Evolutionary conservation across 1,140 invertebrate species (phyloP).

Genomic region (Stegodyphus dumicola): DNA sequence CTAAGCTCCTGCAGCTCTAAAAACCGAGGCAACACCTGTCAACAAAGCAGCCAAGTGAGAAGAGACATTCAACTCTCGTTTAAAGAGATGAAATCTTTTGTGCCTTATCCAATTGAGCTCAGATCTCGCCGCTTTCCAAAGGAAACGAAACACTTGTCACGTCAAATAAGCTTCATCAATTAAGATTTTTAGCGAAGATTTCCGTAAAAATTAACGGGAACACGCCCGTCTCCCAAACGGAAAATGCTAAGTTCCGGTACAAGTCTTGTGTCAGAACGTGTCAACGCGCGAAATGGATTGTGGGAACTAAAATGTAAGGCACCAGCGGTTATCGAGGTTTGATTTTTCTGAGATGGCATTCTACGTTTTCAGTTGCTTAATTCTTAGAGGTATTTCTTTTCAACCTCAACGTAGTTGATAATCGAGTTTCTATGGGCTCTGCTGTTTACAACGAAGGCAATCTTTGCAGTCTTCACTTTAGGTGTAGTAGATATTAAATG

Average conservation of each 20-base stretch:
- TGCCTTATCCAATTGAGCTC: neutral
- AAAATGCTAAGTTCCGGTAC: neutral
- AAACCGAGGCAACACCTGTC: no score
- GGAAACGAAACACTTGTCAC: neutral
- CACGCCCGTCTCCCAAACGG: neutral
- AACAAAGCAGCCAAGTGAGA: no score
- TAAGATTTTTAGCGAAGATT: neutral
- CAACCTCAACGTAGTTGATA: no score
- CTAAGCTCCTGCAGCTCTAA: no score
- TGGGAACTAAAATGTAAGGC: neutral
- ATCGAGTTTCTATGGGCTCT: no score
- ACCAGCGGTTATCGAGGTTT: no score
- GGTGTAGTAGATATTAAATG: no score
- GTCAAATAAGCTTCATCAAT: neutral
- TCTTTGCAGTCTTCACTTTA: no score
- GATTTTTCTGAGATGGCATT: no score
- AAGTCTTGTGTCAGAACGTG: neutral
- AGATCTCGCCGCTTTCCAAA: neutral
- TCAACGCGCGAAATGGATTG: slow-evolving; percentile 3
- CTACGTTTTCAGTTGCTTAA: no score
- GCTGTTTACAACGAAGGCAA: no score
- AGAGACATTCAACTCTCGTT: neutral
- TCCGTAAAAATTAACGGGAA: neutral
- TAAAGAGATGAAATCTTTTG: neutral
- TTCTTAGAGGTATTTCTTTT: no score